phyloP scores from a whole-genome alignment of 2,113 vertebrate genomes.

The Brachyhypopomus occidentalis region DNA sequence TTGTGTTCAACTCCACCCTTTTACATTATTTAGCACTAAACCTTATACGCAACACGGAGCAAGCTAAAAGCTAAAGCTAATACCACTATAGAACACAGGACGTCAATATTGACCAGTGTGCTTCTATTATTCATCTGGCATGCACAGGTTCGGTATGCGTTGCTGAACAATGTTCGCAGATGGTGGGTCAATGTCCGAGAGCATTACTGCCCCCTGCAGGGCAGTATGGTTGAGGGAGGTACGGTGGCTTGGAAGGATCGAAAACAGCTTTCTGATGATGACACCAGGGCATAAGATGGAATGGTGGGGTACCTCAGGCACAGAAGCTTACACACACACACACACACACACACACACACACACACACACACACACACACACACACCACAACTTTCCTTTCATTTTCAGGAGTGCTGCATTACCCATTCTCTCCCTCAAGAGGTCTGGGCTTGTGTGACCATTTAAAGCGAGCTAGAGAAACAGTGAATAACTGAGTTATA shows the following conservation, averaged over 20 bases:
- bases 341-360: constrained; percentile 8
- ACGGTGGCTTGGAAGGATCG: neutral
- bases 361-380: constrained; percentile 17
- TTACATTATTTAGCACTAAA: constrained; percentile 37
- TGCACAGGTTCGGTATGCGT: constrained; percentile 17
- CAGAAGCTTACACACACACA: neutral
- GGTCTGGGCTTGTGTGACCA: constrained; percentile 2
- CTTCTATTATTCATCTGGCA: constrained; percentile 31
- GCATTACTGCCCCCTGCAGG: neutral
- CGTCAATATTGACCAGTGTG: neutral
- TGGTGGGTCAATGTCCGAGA: neutral
- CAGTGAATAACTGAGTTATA: neutral
- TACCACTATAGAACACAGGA: neutral
- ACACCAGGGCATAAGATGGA: neutral
- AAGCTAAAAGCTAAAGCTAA: constrained; percentile 9
- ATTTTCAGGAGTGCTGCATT: neutral
- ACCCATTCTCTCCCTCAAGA: neutral
- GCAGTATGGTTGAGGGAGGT: neutral
- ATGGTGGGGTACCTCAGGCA: constrained; percentile 5
- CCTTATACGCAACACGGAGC: neutral
- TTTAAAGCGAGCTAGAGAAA: neutral
- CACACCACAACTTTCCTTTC: neutral
- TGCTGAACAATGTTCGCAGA: constrained; percentile 28
- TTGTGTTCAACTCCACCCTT: neutral
- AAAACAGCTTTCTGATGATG: neutral